Evolutionary conservation across 2,797 vertebrate species (phyloP).

Genomic region (Pseudotriccus pelzelni): DNA sequence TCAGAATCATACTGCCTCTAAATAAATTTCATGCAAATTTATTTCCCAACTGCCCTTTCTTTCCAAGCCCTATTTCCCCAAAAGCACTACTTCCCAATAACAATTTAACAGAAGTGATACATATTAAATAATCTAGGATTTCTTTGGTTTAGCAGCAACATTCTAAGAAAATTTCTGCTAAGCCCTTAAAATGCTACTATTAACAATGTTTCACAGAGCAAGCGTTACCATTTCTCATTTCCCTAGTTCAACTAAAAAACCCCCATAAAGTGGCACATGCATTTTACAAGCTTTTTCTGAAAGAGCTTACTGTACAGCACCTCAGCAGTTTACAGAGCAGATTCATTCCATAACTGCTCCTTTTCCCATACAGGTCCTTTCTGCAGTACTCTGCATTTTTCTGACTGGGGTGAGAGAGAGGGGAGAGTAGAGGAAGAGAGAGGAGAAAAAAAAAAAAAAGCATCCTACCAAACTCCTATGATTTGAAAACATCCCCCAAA

Average conservation of each 20-base stretch:
- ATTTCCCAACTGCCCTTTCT: background rate
- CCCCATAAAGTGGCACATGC: background rate
- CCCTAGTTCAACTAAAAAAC: background rate
- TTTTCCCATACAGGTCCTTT: background rate
- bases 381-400: background rate
- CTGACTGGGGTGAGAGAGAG: background rate
- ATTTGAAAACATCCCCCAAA: background rate
- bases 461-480: background rate
- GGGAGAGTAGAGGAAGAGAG: background rate
- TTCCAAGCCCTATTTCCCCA: background rate
- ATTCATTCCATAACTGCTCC: background rate
- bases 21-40: background rate
- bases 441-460: background rate
- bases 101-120: background rate
- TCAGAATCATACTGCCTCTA: background rate
- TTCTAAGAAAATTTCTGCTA: background rate
- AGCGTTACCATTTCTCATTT: background rate
- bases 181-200: background rate
- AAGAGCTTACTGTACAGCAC: slow-evolving; percentile 23
- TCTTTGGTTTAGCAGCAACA: background rate
- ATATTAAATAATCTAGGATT: background rate
- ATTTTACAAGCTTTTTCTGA: background rate
- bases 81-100: background rate
- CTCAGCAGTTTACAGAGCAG: background rate
- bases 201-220: background rate